Conservation (phyloP, 2,797 vertebrate genomes). For the Enteromius treurensis region DNA sequence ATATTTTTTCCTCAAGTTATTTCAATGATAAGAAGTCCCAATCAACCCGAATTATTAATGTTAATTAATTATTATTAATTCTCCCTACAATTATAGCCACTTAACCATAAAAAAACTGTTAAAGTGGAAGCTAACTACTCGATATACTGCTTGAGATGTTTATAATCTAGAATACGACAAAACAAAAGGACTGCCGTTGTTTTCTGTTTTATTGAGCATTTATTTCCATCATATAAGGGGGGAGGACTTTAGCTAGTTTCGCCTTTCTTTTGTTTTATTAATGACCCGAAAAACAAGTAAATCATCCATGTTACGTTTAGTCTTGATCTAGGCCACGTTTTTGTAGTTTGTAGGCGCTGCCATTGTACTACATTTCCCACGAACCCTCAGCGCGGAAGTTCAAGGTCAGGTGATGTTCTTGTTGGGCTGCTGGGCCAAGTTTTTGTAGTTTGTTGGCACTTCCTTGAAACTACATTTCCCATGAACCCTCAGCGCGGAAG, state of each 20-base stretch:
- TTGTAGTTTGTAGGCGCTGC: neutral
- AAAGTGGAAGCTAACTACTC: too few species aligned
- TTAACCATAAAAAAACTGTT: neutral
- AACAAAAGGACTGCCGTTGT: neutral
- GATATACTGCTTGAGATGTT: neutral
- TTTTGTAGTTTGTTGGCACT: neutral
- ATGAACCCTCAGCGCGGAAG: constrained; percentile 50
- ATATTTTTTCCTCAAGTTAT: too few species aligned
- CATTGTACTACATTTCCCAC: constrained; percentile 46
- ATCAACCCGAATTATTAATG: too few species aligned
- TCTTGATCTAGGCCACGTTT: neutral
- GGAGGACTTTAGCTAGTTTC: neutral
- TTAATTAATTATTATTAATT: too few species aligned
- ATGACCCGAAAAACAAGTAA: neutral
- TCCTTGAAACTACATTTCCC: constrained; percentile 42
- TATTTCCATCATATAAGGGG: neutral
- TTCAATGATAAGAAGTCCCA: too few species aligned
- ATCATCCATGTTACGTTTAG: neutral
- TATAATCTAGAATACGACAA: neutral
- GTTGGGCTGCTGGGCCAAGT: neutral
- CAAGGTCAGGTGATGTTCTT: constrained; percentile 61
- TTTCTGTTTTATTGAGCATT: neutral
- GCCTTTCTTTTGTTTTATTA: neutral
- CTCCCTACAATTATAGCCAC: neutral
- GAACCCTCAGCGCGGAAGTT: constrained; percentile 50